Evolutionary conservation across 1,140 invertebrate genomes (phyloP).

Genomic region (Eufriesea mexicana): DNA sequence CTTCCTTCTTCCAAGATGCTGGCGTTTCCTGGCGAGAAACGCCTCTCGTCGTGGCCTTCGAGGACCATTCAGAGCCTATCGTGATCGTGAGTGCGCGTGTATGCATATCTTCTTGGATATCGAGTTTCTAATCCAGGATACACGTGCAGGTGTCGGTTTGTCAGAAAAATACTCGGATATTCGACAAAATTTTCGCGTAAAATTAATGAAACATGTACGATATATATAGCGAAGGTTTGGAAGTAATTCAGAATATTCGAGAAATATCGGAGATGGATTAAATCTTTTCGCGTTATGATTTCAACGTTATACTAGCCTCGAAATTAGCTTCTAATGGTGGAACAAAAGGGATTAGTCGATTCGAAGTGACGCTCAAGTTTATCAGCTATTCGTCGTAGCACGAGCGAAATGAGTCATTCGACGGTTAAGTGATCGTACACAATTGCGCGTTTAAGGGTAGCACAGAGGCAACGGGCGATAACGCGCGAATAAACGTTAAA

Average conservation of each 20-base stretch:
- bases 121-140: not conserved
- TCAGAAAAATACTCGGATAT: not conserved
- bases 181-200: not conserved
- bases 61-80: slow-evolving; percentile 26
- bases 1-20: slow-evolving; percentile 57
- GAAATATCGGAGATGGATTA: too few relatives aligned
- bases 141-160: too few relatives aligned
- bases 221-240: too few relatives aligned
- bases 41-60: slow-evolving; percentile 27
- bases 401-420: slow-evolving; percentile 1
- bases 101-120: slow-evolving; percentile 16
- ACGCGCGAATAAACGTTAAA: slow-evolving; percentile 61
- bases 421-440: slow-evolving; percentile 27
- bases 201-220: too few relatives aligned
- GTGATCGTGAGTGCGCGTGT: not conserved
- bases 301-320: too few relatives aligned
- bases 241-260: too few relatives aligned
- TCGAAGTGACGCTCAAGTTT: not conserved
- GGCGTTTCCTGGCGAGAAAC: slow-evolving; percentile 57
- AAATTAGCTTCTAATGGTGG: too few relatives aligned
- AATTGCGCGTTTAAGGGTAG: not conserved
- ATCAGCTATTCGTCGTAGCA: not conserved
- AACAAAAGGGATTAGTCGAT: not conserved
- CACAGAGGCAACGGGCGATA: slow-evolving; percentile 32
- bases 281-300: not conserved